A percentile compares a stretch with the other conserved stretches of the same genome.
Conservation (phyloP, 1,140 invertebrate species). For the Hypsibius dujardini region DNA sequence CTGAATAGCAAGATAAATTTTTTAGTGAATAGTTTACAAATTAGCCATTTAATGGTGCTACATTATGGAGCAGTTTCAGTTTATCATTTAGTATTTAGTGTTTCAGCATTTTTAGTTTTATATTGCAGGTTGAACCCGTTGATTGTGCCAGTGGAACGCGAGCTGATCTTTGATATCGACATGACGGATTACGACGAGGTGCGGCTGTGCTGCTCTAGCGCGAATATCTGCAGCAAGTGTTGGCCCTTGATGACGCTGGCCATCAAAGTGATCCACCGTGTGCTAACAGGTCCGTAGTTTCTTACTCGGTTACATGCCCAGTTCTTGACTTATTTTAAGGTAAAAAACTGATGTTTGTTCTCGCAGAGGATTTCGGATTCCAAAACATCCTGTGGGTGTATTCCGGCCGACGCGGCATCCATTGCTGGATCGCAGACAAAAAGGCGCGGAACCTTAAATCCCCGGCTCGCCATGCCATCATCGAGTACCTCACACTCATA, state of each 20-base stretch:
- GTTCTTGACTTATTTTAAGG: conserved; percentile 18
- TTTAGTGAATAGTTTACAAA: no score
- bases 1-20: no score
- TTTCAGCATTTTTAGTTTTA: no score
- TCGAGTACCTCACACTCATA: conserved; percentile 57
- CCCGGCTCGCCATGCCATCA: conserved; percentile 47
- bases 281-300: conserved; percentile 48
- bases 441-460: conserved; percentile 53
- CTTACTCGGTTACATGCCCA: no score
- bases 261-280: conserved; percentile 66
- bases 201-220: conserved; percentile 51
- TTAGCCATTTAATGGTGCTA: no score
- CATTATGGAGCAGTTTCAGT: no score
- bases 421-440: conserved; percentile 91
- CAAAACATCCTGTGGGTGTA: conserved; percentile 85
- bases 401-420: conserved; percentile 82
- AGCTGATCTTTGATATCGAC: conserved; percentile 98
- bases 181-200: conserved; percentile 98
- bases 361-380: conserved; percentile 79
- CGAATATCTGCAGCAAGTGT: conserved; percentile 64
- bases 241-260: conserved; percentile 94
- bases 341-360: conserved; percentile 21
- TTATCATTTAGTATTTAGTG: no score
- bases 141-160: conserved; percentile 60
- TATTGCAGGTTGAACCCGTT: no score